Percentiles rank a stretch among this genome's conserved stretches.
These are phyloP conservation scores for Penaeus indicus DNA, from an alignment of 1,140 invertebrate species.

Conservation along the genomic window DNA sequence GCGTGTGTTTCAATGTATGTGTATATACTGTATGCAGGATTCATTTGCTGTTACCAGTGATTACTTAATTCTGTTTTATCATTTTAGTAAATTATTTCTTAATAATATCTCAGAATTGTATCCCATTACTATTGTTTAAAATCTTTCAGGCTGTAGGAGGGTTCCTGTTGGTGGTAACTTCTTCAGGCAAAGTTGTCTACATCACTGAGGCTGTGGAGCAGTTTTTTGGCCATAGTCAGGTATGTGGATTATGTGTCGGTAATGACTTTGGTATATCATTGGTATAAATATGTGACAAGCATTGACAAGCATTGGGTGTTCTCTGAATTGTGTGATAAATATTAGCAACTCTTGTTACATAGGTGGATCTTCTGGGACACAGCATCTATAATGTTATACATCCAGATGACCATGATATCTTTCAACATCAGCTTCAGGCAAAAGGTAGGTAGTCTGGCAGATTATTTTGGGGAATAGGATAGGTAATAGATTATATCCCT, in stretches of 20 bases:
- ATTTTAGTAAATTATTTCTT: background rate
- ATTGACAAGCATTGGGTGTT: background rate
- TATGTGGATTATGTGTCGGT: background rate
- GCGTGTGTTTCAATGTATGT: too few species aligned
- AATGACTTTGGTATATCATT: too few species aligned
- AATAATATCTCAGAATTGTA: background rate
- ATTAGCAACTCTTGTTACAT: slow-evolving; percentile 67
- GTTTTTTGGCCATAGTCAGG: slow-evolving; percentile 81
- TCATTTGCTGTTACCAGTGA: background rate
- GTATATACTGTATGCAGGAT: too few species aligned
- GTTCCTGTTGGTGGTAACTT: slow-evolving; percentile 84
- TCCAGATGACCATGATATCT: slow-evolving; percentile 80
- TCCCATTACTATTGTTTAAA: background rate
- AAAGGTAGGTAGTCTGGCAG: slow-evolving; percentile 69
- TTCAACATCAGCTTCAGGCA: slow-evolving; percentile 79
- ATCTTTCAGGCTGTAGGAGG: slow-evolving; percentile 50
- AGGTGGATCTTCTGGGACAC: slow-evolving; percentile 88
- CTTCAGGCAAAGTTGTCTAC: slow-evolving; percentile 88
- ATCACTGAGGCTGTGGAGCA: slow-evolving; percentile 86
- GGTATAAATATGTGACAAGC: too few species aligned
- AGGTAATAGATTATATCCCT: background rate
- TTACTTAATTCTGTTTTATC: background rate
- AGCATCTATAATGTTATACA: slow-evolving; percentile 84
- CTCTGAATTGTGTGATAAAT: background rate
- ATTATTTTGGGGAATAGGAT: too few species aligned